A percentile compares a stretch with the other conserved stretches of the same genome.
Evolutionary conservation across 2,888 invertebrate genomes (phyloP).

Genomic region (Thereva nobilitata): DNA sequence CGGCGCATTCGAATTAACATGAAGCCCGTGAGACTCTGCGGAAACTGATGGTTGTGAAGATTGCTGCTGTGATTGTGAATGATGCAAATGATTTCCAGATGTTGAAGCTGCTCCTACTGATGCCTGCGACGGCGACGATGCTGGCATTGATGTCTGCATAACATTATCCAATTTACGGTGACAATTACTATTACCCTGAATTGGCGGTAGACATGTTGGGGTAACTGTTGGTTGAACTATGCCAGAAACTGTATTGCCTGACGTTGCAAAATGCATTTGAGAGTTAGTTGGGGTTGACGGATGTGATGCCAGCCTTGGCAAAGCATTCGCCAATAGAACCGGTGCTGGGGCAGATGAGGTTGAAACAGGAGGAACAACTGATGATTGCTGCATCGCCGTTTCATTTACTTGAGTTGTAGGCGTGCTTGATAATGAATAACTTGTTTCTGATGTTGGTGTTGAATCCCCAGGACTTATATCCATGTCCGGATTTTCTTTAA

Average conservation of each 20-base stretch:
- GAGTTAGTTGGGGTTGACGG: constrained; percentile 49
- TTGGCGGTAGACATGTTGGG: constrained; percentile 35
- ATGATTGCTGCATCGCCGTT: constrained; percentile 42
- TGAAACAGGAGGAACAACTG: constrained; percentile 47
- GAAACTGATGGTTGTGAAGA: constrained; percentile 44
- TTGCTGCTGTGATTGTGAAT: constrained; percentile 37
- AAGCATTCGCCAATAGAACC: constrained; percentile 61
- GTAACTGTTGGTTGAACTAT: constrained; percentile 36
- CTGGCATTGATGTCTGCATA: constrained; percentile 40
- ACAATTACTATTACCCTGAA: constrained; percentile 38
- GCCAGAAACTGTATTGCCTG: constrained; percentile 35
- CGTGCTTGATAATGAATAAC: constrained; percentile 62
- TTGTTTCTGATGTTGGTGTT: constrained; percentile 82
- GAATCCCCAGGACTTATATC: constrained; percentile 92
- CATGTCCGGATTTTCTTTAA: constrained; percentile 78
- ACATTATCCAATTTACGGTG: constrained; percentile 40
- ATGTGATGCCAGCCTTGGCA: constrained; percentile 61
- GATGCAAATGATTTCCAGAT: constrained; percentile 34
- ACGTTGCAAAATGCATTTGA: constrained; percentile 50
- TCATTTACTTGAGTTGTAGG: constrained; percentile 51
- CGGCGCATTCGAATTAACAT: constrained; percentile 57
- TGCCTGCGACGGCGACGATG: constrained; percentile 41
- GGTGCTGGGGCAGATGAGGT: constrained; percentile 50
- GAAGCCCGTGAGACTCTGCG: constrained; percentile 50
- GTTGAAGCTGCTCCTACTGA: constrained; percentile 17